A percentile compares a stretch with the other conserved stretches of the same genome.
These are phyloP conservation scores for Papilio xuthus DNA, from an alignment of 1,140 invertebrate species.

Conservation along the genomic window DNA sequence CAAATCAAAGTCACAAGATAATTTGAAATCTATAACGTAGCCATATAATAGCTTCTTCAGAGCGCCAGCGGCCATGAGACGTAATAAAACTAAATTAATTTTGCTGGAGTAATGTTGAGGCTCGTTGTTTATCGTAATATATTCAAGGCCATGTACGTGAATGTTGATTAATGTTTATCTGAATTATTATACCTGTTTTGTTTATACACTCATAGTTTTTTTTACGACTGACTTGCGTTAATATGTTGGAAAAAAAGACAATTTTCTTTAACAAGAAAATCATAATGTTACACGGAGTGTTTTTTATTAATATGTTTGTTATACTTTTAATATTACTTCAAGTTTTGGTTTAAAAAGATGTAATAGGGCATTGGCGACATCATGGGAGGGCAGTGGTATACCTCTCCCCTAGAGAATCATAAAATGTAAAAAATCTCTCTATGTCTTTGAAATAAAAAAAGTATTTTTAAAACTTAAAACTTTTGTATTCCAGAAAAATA, in stretches of 20 bases:
- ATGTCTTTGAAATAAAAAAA: too few relatives aligned
- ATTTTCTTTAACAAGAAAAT: neutral
- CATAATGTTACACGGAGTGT: too few relatives aligned
- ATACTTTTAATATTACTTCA: too few relatives aligned
- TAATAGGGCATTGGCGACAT: too few relatives aligned
- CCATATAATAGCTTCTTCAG: neutral
- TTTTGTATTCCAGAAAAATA: constrained; percentile 92
- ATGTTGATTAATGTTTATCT: constrained; percentile 15
- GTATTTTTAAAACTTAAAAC: too few relatives aligned
- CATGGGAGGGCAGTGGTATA: too few relatives aligned
- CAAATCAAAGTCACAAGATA: too few relatives aligned
- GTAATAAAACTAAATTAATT: constrained; percentile 10
- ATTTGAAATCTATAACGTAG: neutral
- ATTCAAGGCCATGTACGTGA: neutral
- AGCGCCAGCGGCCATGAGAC: neutral
- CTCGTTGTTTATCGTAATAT: constrained; percentile 1
- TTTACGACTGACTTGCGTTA: neutral
- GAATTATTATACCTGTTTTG: constrained; percentile 11
- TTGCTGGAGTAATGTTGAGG: neutral
- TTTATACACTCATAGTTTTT: neutral
- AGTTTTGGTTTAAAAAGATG: too few relatives aligned
- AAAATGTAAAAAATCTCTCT: too few relatives aligned
- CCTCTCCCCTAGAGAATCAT: too few relatives aligned
- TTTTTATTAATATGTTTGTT: too few relatives aligned
- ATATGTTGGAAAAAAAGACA: neutral